These are phyloP conservation scores for Chaetophractus vellerosus DNA, from an alignment of 2,797 vertebrate genomes.

Conservation along the genomic window DNA sequence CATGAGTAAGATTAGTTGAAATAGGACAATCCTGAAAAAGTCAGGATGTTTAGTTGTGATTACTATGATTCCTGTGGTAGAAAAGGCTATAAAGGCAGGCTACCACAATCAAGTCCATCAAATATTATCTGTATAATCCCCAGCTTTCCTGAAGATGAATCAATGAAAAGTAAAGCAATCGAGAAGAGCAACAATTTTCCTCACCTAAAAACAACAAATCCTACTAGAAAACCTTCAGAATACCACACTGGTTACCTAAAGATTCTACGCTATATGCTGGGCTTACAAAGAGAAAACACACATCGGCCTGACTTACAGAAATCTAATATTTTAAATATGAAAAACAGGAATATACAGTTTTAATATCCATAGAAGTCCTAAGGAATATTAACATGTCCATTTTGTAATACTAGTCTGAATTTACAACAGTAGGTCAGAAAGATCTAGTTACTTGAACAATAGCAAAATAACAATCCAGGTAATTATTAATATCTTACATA, in stretches of 20 bases:
- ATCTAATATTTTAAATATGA: constrained; percentile 59
- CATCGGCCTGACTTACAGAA: constrained; percentile 48
- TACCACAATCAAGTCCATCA: constrained; percentile 33
- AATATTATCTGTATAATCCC: constrained; percentile 18
- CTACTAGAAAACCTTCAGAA: constrained; percentile 29
- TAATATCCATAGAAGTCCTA: constrained; percentile 47
- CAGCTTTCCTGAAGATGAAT: constrained; percentile 25
- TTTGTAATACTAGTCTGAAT: constrained; percentile 53
- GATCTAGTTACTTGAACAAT: background rate
- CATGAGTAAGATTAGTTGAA: constrained; percentile 58
- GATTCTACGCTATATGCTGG: background rate
- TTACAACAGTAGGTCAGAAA: constrained; percentile 60
- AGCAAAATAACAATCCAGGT: constrained; percentile 13
- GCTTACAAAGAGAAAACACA: constrained; percentile 60
- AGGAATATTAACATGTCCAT: constrained; percentile 49
- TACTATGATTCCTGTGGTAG: background rate
- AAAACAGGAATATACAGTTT: constrained; percentile 47
- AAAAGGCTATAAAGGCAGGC: background rate
- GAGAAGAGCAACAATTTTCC: constrained; percentile 59
- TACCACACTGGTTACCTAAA: constrained; percentile 32
- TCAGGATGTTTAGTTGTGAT: constrained; percentile 15
- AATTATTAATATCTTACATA: constrained; percentile 15
- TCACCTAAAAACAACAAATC: constrained; percentile 41
- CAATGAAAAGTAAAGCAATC: constrained; percentile 51
- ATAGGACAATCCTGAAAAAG: constrained; percentile 57